These are phyloP conservation scores for Phataginus tetradactyla DNA, from an alignment of 2,797 vertebrate species.

Conservation along the genomic window DNA sequence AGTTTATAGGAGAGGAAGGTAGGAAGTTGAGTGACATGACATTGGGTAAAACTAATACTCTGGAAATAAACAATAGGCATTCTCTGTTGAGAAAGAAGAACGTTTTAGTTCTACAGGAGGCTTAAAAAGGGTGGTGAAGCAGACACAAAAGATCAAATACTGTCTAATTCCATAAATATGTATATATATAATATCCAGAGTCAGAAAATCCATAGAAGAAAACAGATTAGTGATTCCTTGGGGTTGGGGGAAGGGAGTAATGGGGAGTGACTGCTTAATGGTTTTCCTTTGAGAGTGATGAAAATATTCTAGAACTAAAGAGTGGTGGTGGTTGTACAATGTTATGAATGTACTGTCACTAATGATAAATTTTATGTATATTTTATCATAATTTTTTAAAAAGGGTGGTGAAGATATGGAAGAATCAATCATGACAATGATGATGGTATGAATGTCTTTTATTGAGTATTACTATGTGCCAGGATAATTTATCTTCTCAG, in stretches of 20 bases:
- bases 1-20: background rate
- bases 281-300: background rate
- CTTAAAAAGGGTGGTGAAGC: background rate
- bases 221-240: background rate
- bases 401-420: background rate
- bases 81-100: background rate
- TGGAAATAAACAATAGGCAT: background rate
- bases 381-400: background rate
- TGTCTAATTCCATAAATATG: background rate
- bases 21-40: background rate
- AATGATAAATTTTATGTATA: background rate
- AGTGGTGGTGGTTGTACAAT: background rate
- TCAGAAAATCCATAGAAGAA: background rate
- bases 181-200: background rate
- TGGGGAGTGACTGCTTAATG: background rate
- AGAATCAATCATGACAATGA: background rate
- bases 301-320: background rate
- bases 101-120: background rate
- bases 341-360: background rate
- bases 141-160: background rate
- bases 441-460: background rate
- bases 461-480: background rate
- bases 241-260: background rate
- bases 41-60: background rate
- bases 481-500: background rate